Conservation (phyloP, 2,113 vertebrate species). For the Corynorhinus townsendii region DNA sequence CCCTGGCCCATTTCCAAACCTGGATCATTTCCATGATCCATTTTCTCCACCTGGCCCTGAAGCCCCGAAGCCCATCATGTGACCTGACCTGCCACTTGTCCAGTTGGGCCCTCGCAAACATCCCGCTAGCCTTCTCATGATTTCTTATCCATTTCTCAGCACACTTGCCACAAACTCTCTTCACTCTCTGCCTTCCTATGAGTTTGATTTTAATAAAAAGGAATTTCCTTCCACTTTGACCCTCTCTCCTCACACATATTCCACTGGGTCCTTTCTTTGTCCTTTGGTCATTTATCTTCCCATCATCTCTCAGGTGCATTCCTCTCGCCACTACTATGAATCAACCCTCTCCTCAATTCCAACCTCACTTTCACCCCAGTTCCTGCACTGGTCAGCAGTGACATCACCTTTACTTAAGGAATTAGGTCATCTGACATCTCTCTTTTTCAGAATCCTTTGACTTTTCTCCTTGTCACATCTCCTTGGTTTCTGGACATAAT, state of each 20-base stretch:
- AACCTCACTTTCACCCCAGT: neutral
- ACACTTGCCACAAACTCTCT: neutral
- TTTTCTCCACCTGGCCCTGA: neutral
- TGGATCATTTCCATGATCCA: conserved; percentile 17
- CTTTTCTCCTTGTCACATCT: neutral
- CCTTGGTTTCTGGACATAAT: neutral
- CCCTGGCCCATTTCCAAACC: conserved; percentile 41
- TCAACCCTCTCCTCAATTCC: neutral
- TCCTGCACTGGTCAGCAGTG: neutral
- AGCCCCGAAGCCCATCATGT: neutral
- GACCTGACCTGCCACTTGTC: neutral
- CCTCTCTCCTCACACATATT: neutral
- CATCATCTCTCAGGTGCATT: neutral
- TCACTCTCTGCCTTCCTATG: neutral
- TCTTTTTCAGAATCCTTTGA: neutral
- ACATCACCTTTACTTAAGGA: neutral
- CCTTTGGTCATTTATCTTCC: neutral
- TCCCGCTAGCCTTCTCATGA: neutral
- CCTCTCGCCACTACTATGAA: neutral
- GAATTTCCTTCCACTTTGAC: neutral
- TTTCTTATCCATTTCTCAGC: neutral
- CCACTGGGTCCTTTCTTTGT: neutral
- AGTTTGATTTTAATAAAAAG: neutral
- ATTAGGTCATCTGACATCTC: neutral
- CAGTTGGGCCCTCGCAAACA: neutral